Conservation (phyloP, 1,140 invertebrate genomes). For the Leptopilina clavipes region DNA sequence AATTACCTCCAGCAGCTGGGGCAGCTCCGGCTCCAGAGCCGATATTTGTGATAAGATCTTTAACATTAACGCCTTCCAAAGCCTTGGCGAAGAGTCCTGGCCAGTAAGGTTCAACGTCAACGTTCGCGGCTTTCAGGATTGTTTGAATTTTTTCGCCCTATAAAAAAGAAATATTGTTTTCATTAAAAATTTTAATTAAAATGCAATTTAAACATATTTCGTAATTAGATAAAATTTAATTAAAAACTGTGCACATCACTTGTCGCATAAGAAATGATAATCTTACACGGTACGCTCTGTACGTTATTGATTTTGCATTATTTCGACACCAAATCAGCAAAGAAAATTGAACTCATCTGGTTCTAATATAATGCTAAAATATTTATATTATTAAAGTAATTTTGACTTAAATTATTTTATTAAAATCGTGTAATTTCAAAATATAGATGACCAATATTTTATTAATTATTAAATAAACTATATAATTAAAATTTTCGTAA, state of each 20-base stretch:
- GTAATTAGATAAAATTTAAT: background rate
- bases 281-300: conserved; percentile 3
- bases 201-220: background rate
- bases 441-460: too few species aligned
- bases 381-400: too few species aligned
- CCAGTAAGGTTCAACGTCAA: conserved; percentile 99
- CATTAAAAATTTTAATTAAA: background rate
- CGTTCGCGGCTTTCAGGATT: conserved; percentile 96
- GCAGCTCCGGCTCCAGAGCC: conserved; percentile 93
- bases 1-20: conserved; percentile 80
- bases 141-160: conserved; percentile 98
- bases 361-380: conserved; percentile 12
- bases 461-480: too few species aligned
- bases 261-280: background rate
- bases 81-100: conserved; percentile 98
- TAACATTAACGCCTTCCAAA: conserved; percentile 94
- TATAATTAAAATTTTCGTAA: too few species aligned
- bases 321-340: conserved; percentile 30
- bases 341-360: background rate
- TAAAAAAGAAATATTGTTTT: conserved; percentile 48
- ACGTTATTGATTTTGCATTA: background rate
- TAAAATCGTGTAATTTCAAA: too few species aligned
- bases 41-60: conserved; percentile 95
- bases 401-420: too few species aligned
- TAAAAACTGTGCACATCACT: background rate